Evolutionary conservation across 2,113 vertebrate species (phyloP).

Genomic region (Rhinopomastus cyanomelas): DNA sequence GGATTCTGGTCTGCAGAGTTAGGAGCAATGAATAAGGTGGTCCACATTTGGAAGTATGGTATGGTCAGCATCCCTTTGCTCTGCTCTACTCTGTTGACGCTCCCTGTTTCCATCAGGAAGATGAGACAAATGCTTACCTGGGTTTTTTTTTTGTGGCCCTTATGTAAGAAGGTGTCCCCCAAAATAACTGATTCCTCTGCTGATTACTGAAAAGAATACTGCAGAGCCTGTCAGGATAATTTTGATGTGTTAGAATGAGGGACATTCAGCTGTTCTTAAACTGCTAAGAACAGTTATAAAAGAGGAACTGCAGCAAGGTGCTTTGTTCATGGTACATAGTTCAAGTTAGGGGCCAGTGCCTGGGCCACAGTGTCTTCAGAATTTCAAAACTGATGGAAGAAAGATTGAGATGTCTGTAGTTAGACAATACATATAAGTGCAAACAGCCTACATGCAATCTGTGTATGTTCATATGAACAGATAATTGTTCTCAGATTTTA

Average conservation of each 20-base stretch:
- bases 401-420: background rate
- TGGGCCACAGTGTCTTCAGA: background rate
- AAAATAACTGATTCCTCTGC: background rate
- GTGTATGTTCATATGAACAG: background rate
- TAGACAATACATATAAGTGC: fast-evolving
- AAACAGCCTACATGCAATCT: background rate
- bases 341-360: background rate
- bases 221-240: background rate
- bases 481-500: background rate
- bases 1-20: conserved; percentile 90
- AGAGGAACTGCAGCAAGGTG: background rate
- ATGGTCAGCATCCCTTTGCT: background rate
- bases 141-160: background rate
- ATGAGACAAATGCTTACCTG: background rate
- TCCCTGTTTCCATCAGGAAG: background rate
- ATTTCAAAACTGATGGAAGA: background rate
- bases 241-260: background rate
- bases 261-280: background rate
- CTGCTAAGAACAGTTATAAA: background rate
- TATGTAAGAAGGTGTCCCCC: background rate
- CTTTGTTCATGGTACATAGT: background rate
- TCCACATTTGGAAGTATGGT: conserved; percentile 94
- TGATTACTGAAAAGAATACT: background rate
- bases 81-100: background rate
- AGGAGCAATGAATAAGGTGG: conserved; percentile 83